These are phyloP conservation scores for Leptopilina boulardi DNA, from an alignment of 1,140 invertebrate genomes.

Conservation along the genomic window DNA sequence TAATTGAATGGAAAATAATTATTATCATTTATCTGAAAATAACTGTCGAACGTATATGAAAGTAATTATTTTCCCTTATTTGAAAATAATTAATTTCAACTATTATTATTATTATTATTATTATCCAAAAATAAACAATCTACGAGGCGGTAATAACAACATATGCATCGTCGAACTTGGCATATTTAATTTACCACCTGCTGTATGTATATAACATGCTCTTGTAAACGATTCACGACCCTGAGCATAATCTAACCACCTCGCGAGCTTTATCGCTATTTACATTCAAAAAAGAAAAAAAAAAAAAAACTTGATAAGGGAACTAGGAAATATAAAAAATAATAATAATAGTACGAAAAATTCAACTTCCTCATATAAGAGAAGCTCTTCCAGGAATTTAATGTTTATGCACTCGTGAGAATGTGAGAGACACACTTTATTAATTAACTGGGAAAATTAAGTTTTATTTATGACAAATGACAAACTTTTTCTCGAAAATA, in stretches of 20 bases:
- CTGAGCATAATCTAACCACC: neutral
- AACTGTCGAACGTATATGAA: too few species aligned
- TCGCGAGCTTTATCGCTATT: neutral
- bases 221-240: constrained; percentile 16
- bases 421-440: neutral
- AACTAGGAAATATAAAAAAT: neutral
- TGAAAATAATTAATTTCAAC: neutral
- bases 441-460: constrained; percentile 13
- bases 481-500: neutral
- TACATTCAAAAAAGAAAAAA: constrained; percentile 10
- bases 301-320: neutral
- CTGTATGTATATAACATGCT: neutral
- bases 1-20: too few species aligned
- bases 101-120: too few species aligned
- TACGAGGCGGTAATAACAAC: neutral
- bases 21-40: too few species aligned
- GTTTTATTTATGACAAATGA: neutral
- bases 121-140: constrained; percentile 10
- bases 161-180: constrained; percentile 13
- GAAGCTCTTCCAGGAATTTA: neutral
- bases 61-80: too few species aligned
- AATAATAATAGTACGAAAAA: neutral
- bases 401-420: neutral
- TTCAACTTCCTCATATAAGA: neutral
- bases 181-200: constrained; percentile 16